Conservation (phyloP, 2,797 vertebrate genomes). For the Sparidentex hasta region DNA sequence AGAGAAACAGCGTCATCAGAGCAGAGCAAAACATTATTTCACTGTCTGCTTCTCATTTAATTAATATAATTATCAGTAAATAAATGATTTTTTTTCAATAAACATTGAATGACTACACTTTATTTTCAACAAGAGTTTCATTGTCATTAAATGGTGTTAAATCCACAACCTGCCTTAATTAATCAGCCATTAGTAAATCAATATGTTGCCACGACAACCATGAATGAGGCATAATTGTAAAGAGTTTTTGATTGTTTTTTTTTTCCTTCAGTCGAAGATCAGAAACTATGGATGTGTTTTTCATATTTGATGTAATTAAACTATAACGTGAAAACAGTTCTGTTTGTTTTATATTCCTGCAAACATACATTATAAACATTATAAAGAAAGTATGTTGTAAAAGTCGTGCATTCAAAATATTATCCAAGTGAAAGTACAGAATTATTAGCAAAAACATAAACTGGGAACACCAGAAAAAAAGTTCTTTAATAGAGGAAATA, state of each 20-base stretch:
- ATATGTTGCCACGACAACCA: not conserved
- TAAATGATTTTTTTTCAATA: not conserved
- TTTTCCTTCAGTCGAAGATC: slow-evolving; percentile 14
- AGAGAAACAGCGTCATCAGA: not conserved
- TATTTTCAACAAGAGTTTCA: not conserved
- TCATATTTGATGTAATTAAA: slow-evolving; percentile 75
- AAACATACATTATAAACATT: no score
- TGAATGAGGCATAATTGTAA: not conserved
- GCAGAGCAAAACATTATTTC: fast-evolving
- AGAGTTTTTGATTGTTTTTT: slow-evolving; percentile 9
- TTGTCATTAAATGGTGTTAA: not conserved
- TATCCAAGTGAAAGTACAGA: no score
- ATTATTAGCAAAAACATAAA: no score
- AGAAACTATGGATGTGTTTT: slow-evolving; percentile 42
- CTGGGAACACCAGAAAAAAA: no score
- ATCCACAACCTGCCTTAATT: slow-evolving; percentile 14
- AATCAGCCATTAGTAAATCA: not conserved
- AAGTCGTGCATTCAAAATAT: no score
- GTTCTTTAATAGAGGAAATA: no score
- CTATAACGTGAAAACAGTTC: slow-evolving; percentile 20
- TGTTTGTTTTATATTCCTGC: not conserved
- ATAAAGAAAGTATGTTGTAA: no score
- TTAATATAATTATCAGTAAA: not conserved
- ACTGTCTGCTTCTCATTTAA: not conserved
- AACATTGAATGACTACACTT: not conserved